Evolutionary conservation across 2,797 vertebrate species (phyloP).

Genomic region (Austrolebias charrua): DNA sequence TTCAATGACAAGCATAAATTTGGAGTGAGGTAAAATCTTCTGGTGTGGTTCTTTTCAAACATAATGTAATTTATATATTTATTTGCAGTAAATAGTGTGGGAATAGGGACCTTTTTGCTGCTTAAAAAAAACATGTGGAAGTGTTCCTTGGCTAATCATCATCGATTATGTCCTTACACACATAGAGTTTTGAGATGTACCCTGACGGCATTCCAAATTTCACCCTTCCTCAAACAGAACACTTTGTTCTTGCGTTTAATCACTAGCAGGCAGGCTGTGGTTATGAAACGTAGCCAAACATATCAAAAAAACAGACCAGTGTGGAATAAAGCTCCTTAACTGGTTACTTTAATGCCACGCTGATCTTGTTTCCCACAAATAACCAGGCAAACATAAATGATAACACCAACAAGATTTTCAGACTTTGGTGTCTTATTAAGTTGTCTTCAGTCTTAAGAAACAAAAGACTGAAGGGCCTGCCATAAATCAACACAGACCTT

Average conservation of each 20-base stretch:
- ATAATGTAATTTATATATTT: constrained; percentile 9
- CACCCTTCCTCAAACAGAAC: constrained; percentile 49
- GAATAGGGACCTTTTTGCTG: constrained; percentile 5
- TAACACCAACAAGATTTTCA: constrained; percentile 42
- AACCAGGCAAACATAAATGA: constrained; percentile 21
- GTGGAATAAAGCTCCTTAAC: constrained; percentile 20
- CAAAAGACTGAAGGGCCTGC: constrained; percentile 76
- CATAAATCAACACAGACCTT: constrained; percentile 78
- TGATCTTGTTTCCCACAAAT: constrained; percentile 24
- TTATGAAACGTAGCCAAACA: constrained; percentile 56
- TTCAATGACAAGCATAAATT: constrained; percentile 19
- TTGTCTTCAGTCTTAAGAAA: constrained; percentile 72
- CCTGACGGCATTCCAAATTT: constrained; percentile 18
- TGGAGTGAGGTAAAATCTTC: constrained; percentile 26
- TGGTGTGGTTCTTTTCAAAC: constrained; percentile 27
- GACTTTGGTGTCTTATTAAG: constrained; percentile 69
- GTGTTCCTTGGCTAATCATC: constrained; percentile 9
- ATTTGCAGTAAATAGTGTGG: constrained; percentile 7
- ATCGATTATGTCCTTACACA: constrained; percentile 12
- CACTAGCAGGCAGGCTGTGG: constrained; percentile 42
- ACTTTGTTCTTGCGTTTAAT: constrained; percentile 58
- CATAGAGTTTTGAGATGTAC: constrained; percentile 26
- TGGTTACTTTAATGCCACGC: constrained; percentile 8
- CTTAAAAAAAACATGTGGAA: neutral
- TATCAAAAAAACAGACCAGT: constrained; percentile 39